Base-by-base conservation (phyloP, 2,888 invertebrate genomes). In the Coleophora deauratella region DNA sequence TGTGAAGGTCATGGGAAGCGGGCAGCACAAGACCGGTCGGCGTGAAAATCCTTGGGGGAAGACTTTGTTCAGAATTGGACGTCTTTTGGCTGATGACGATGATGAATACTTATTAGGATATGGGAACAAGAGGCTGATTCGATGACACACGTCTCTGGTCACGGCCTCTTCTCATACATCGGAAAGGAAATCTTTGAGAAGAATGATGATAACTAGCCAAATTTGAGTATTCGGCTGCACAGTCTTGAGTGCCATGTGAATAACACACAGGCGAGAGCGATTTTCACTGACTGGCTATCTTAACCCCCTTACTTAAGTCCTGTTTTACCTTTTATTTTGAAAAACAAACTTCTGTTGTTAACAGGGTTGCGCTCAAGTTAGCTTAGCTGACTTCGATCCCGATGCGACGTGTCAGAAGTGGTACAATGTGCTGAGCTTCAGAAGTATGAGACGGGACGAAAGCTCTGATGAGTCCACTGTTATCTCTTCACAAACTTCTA, bases 391-490 rank as follows among this genome's bases (percentile, higher is more conserved):
- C 77, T 98, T 97, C 74, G 94, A 94, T 64, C 91, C 95, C 0
- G 94, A 95, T 51, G 86, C 88, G 7, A 91, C 93, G 34, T 92
- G 93, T 11, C 82, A 89, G 54, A 95, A 95, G 72, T 98, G 98
- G 98, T 98, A 98, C 88, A 98, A 98, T 69, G 93, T 98, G 49
- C 88, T 98, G 41, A 94, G 95, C 72, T 78, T 78, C 57, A 66
- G 77, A 21, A 76, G 76, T 52, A 76, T 81, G 72, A 65, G 80
- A 33, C 81, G 92, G 68, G 98, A 98, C 66, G 98, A 98, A 72
- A 97, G 97, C 55, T 97, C 97, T 15, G 98, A 98, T 70, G 98
- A 98, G 71, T 96, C 96, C 13, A 98, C 98, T 0, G 95, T 98
- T 50, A 97, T 98, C 55, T 96, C 97, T 2, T 98, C 97, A 9